phyloP scores from a whole-genome alignment of 2,888 invertebrate species.

The Lumbricus terrestris region DNA sequence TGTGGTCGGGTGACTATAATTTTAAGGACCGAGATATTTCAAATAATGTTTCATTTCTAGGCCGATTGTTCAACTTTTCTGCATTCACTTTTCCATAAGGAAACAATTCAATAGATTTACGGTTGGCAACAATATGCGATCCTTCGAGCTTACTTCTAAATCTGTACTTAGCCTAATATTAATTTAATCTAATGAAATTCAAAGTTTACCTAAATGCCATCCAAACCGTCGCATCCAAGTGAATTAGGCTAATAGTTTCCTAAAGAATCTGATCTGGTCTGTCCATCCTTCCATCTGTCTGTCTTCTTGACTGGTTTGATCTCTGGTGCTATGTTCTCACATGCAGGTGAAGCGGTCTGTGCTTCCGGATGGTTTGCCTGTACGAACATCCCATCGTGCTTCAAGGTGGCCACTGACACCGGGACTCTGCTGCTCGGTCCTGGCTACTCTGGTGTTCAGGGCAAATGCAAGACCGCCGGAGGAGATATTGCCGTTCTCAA shows the following conservation, averaged over 20 bases:
- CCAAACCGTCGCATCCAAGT: too few relatives aligned
- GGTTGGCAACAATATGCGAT: too few relatives aligned
- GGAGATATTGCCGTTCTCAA: slow-evolving; percentile 7
- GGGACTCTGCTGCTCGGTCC: background rate
- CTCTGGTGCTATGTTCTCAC: too few relatives aligned
- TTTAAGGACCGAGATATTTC: background rate
- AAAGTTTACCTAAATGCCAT: too few relatives aligned
- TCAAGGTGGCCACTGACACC: background rate
- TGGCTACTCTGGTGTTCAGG: background rate
- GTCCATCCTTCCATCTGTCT: too few relatives aligned
- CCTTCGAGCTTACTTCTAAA: too few relatives aligned
- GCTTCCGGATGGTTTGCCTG: background rate
- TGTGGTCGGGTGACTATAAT: too few relatives aligned
- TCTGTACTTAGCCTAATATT: too few relatives aligned
- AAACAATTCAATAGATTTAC: too few relatives aligned
- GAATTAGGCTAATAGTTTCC: too few relatives aligned
- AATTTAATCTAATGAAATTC: too few relatives aligned
- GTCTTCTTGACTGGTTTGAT: background rate
- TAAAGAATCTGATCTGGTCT: background rate
- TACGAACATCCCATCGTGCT: background rate
- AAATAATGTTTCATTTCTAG: background rate
- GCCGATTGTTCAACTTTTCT: background rate
- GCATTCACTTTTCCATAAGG: too few relatives aligned
- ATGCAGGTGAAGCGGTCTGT: background rate
- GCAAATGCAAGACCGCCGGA: background rate